These are phyloP conservation scores for Drosophila obscura DNA, from an alignment of 1,140 invertebrate genomes.

Conservation along the genomic window DNA sequence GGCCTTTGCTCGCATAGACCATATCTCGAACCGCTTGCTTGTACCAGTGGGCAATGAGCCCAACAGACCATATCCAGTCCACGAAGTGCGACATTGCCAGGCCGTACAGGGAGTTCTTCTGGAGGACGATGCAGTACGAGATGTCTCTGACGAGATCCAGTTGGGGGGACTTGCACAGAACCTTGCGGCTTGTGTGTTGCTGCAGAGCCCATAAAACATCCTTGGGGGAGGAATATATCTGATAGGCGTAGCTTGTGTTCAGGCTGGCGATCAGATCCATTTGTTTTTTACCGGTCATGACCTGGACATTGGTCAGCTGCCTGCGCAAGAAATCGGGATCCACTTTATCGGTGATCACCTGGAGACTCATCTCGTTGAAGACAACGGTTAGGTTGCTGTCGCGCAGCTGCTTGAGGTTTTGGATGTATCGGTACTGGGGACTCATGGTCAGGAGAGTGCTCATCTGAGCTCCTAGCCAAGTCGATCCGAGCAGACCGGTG, in stretches of 20 bases:
- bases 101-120: conserved; percentile 35
- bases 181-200: neutral
- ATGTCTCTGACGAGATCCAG: conserved; percentile 17
- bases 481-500: neutral
- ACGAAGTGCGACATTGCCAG: conserved; percentile 4
- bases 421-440: conserved; percentile 13
- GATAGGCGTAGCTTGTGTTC: conserved; percentile 47
- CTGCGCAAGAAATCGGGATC: neutral
- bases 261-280: conserved; percentile 12
- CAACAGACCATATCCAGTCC: neutral
- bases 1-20: neutral
- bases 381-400: conserved; percentile 18
- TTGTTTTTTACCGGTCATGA: neutral
- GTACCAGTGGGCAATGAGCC: neutral
- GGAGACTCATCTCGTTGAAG: neutral
- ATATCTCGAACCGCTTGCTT: neutral
- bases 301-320: conserved; percentile 9
- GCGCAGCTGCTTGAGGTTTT: conserved; percentile 2
- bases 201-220: conserved; percentile 10
- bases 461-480: neutral
- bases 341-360: conserved; percentile 1
- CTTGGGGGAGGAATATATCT: neutral
- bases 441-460: conserved; percentile 28
- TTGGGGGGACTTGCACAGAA: conserved; percentile 9
- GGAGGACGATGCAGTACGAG: neutral